Base-by-base conservation (phyloP, 2,797 vertebrate species). In the Euthynnus affinis region DNA sequence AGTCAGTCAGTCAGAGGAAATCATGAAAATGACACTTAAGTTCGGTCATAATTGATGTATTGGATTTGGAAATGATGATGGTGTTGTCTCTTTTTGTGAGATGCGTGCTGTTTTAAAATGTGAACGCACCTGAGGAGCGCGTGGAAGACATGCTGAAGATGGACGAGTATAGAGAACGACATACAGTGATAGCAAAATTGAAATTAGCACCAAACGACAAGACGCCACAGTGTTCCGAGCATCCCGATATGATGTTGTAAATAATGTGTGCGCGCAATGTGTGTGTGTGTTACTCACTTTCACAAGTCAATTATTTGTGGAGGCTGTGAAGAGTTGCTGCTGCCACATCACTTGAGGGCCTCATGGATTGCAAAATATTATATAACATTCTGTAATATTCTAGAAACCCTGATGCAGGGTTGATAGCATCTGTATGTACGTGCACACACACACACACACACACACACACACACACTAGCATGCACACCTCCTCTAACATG, bases 281-380 rank as follows among this genome's bases (percentile, higher is more conserved):
- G 22, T 58, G 32, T 40, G 29, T 23, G 25, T 51, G 63, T 59
- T 59, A 55, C 69, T 79, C 60, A 63, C 71, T 83, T 70, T 78
- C 70, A 79, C 61, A 81, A 81, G 88, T 87, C 81, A 87, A 68
- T 87, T 85, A 87, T 88, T 81, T 87, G 81, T 80, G 84, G 82
- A 84, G 73, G 80, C 56, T 79, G 77, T 76, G 67, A 71, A 80
- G 71, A 42, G 66, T 60, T 72, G 66, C 58, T n/a, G 22, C 49
- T 58, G 82, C 46, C 69, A 68, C 66, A 76, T 78, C 72, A 75
- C 74, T 51, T 66, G 14, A 69, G 53, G 53, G 68, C 29, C 17
- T 70, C 56, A 69, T 37, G 52, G 57, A 75, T 74, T 48, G 9
- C n/a, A 71, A 66, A 82, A 40, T 67, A 53, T 76, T 66, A 74